Evolutionary conservation across 2,888 invertebrate genomes (phyloP), one percentile per base, ranked within the genome.

Genomic region (Hedya salicella): DNA sequence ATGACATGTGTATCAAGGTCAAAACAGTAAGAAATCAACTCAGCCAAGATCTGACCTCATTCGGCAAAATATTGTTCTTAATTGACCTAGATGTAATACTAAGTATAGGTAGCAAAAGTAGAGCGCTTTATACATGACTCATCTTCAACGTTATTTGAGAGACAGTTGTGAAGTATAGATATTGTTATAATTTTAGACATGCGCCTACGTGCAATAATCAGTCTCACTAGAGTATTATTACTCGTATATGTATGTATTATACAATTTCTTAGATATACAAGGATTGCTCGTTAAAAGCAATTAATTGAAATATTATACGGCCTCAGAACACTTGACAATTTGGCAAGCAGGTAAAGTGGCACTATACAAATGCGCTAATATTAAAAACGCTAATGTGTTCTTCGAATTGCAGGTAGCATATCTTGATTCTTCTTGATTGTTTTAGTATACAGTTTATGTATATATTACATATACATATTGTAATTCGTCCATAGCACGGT

Each of bases 41-140:
- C 25, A 25, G 25, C 6, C 19, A 48, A 48, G 21, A 48, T 13
- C 19, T 48, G 48, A n/a, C 48, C 48, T 13, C n/a, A 48, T 48
- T 48, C 4, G n/a, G 48, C n/a, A 21, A 21, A 48, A 21, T 13
- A 48, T n/a, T 21, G 48, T 48, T 48, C 21, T 19, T n/a, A 48
- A 48, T 48, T 48, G 48, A 48, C 48, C 21, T n/a, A 48, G 48
- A 48, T 48, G 11, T 11, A 17, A 17, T 19, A 11, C 9, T n/a
- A n/a, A 19, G 13, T 21, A 48, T 21, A 13, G 21, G 44, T n/a
- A 48, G 19, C 19, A 48, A 21, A 36, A 36, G 36, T 36, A 36
- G 36, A 11, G 3, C 36, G 9, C 36, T 36, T 11, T 36, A 36
- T 11, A 36, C 36, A 36, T 36, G 36, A 36, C 1, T 48, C 21